Base-by-base conservation (phyloP, 2,888 invertebrate genomes). In the Drosophila rubida region DNA sequence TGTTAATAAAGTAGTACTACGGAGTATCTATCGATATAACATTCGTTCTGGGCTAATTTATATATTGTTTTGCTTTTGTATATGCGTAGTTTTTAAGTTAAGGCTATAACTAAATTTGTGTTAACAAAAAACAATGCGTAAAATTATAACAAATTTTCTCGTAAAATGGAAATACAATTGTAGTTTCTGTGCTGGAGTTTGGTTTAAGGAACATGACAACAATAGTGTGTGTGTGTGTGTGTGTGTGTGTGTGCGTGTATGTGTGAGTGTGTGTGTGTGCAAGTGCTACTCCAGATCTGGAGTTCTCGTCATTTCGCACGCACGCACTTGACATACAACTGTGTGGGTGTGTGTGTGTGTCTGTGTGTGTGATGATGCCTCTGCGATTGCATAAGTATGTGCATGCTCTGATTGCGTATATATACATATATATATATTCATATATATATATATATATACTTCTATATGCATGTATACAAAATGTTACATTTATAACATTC, bases 71-170 rank as follows among this genome's bases (percentile, higher is more conserved):
- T 50, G 23, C 19, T 37, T 53, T 41, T 55, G 42, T 51, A 14
- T 42, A 41, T 41, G 27, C 44, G 37, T 51, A 13, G 58, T 23
- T 45, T 16, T 58, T 35, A 50, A 30, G 55, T 11, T 46, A 32
- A 44, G 41, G 19, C 51, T 74, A 75, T 55, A 87, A 74, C 80
- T 85, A 73, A 70, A 55, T 35, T 78, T 71, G 80, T 78, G 78
- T 77, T 85, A 82, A 82, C 88, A 82, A 82, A 87, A 85, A 86
- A 75, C 75, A 75, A 78, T 78, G 57, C 80, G 60, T 86, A 69
- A 63, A 82, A 86, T 80, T 57, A 82, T 82, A 82, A 82, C 88
- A 86, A 80, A 66, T 66, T 82, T 64, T 51, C 19, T 75, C 23
- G 46, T 53, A 53, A 75, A 81, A 84, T 75, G 72, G 72, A 78